Base-by-base conservation (phyloP, 1,140 invertebrate genomes). In the Caerostris darwini region DNA sequence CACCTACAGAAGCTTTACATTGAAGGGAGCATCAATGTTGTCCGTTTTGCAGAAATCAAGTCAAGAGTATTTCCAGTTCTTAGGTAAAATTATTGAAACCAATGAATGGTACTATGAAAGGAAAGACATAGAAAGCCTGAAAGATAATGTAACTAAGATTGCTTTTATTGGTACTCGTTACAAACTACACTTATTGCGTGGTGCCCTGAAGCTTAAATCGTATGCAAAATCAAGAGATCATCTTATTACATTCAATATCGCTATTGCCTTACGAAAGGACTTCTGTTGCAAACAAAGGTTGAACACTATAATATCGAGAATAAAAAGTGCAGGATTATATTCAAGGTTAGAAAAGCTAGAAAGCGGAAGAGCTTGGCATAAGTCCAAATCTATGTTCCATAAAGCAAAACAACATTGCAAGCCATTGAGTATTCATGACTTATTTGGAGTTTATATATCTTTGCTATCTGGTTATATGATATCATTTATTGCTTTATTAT, bases 11-110 rank as follows among this genome's bases (percentile, higher is more conserved):
- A 58, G 69, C 6, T 14, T 91, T 7, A 34, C 71, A 3, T 5
- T 34, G 50, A 81, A 91, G 53, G 90, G 77, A 4, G 59, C 90
- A 5, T 81, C 69, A 5, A 57, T 58, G 10, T 91, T 91, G 14
- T 7, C 71, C 3, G 10, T 90, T 17, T n/a, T 90, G 7, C 12
- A 56, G 19, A 77, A 61, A 7, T 69, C 59, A 0, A 90, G 56
- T 7, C 64, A 90, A 56, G 8, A 61, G 7, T n/a, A 90, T 90
- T 14, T 90, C 34, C 7, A 50, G 12, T 12, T 77, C 5, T 50
- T 34, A 50, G 71, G 71, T 4, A 50, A 77, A 50, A 50, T 50
- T 12, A 77, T 77, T 50, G 53, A 77, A 50, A 50, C 53, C 3
- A 77, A 77, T 5, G 71, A 19, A 3, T 77, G 71, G 71, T 77